Conservation (phyloP, 35 echinoderm and acorn worm genomes). For the Strongylocentrotus purpuratus region DNA sequence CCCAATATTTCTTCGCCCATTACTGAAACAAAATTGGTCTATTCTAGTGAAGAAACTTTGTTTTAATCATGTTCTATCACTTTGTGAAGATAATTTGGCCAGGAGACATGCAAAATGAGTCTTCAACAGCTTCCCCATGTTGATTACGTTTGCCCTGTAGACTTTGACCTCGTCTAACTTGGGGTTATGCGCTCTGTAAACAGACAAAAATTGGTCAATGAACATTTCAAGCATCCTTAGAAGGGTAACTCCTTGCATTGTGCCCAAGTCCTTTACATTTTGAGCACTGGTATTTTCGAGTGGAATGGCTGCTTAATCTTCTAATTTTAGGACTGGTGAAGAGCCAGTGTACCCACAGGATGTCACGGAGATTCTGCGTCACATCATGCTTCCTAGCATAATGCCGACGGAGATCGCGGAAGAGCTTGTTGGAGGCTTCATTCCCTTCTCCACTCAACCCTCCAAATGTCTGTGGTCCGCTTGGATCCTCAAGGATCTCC, state of each 20-base stretch:
- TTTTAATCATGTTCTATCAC: too few relatives aligned
- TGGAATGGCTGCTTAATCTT: background rate
- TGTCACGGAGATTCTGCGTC: background rate
- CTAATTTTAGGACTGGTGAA: conserved; percentile 52
- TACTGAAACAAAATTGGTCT: too few relatives aligned
- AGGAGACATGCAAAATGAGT: background rate
- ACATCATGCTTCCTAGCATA: background rate
- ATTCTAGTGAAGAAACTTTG: too few relatives aligned
- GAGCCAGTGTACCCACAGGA: conserved; percentile 50
- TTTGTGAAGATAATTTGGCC: conserved; percentile 42
- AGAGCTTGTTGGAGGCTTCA: conserved; percentile 57
- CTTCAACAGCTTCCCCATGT: conserved; percentile 38
- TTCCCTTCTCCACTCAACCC: conserved; percentile 56
- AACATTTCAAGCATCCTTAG: too few relatives aligned
- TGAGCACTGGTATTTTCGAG: conserved; percentile 29
- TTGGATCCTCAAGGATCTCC: conserved; percentile 44
- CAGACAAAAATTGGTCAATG: too few relatives aligned
- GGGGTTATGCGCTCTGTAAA: conserved; percentile 20
- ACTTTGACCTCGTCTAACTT: background rate
- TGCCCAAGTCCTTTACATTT: conserved; percentile 43
- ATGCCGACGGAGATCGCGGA: conserved; percentile 9
- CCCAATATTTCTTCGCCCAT: too few relatives aligned
- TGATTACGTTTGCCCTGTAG: background rate
- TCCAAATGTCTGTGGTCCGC: conserved; percentile 50
- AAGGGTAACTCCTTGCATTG: background rate